Conservation (phyloP, 2,113 vertebrate genomes). For the Ardeotis arabs region DNA sequence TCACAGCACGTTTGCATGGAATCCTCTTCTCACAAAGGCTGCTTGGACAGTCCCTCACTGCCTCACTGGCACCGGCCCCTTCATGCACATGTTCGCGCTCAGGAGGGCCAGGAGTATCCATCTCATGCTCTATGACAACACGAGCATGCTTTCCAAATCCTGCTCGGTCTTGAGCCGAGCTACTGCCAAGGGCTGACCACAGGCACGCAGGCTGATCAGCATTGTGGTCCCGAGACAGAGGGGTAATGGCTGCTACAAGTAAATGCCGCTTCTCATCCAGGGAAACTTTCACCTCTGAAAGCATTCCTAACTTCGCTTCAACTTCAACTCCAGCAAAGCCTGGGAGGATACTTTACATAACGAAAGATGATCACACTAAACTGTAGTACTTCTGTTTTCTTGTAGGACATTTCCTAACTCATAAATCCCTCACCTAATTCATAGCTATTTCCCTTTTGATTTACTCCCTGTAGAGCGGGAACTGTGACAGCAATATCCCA, state of each 20-base stretch:
- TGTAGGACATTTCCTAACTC: background rate
- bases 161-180: background rate
- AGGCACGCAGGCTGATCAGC: conserved; percentile 8
- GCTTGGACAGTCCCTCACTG: background rate
- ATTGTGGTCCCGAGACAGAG: background rate
- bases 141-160: background rate
- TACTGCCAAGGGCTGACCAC: background rate
- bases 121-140: background rate
- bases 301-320: background rate
- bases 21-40: background rate
- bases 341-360: background rate
- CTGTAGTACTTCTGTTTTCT: no score
- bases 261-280: background rate
- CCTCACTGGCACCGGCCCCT: background rate
- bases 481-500: background rate
- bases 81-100: background rate
- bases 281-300: background rate
- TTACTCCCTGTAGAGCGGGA: background rate
- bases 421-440: background rate
- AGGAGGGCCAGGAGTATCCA: conserved; percentile 3
- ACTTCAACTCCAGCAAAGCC: background rate
- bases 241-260: background rate
- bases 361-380: background rate
- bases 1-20: background rate
- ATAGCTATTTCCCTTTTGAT: background rate